Base-by-base conservation (phyloP, 1,140 invertebrate species). In the Neodiprion fabricii region DNA sequence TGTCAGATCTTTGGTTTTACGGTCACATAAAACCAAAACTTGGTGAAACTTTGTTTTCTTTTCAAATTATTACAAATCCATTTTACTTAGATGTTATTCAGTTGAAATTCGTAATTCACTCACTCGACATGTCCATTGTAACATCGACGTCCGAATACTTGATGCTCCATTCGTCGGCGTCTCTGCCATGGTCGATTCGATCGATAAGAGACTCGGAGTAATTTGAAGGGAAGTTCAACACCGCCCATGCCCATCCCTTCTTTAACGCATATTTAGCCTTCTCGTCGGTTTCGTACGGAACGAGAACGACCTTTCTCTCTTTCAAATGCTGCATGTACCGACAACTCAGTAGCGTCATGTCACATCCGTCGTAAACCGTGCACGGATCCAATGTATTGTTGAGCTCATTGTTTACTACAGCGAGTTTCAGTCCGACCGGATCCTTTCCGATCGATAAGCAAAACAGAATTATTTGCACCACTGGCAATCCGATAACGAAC, bases 381-480 rank as follows among this genome's bases (percentile, higher is more conserved):
- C 84, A 90, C 3, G 77, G 83, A 83, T 79, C 85, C 75, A 88
- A 90, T 77, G 90, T 91, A 48, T 86, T 89, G 74, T 90, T 90
- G 78, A 93, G 87, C 87, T 98, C 96, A 74, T 95, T 88, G 88
- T 98, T 97, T 50, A 98, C 94, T 68, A 98, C 91, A 0, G 94
- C 96, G 70, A 99, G 85, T 75, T 92, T 92, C 3, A 99, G 89
- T 21, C 94, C 93, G 61, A 92, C 91, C 0, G 97, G 97, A 83
- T 97, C 95, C 77, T 95, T 93, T 14, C 97, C 97, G 77, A 99
- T 97, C 28, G 97, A 96, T 69, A 98, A 84, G 87, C 97, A 99
- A 89, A 99, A 99, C 8, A 99, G 89, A 47, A 98, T 91, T 75
- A 98, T 97, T 91, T 99, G 96, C 72, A 96, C 93, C 1, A 97